Percentiles rank a stretch among this genome's conserved stretches.
phyloP scores from a whole-genome alignment of 2,888 invertebrate genomes.

The Deladenus siricidicola region DNA sequence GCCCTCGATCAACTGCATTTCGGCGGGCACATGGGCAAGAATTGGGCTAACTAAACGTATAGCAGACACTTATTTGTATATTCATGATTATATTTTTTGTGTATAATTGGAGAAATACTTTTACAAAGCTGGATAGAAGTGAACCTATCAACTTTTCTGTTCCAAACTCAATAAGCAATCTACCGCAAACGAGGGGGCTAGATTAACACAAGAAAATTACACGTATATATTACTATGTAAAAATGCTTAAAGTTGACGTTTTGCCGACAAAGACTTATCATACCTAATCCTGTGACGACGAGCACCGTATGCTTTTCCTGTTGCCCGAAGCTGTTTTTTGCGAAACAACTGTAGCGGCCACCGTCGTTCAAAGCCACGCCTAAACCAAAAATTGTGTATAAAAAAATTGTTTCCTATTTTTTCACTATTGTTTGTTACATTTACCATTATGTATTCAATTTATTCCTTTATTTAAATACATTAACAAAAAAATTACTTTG shows the following conservation, averaged over 20 bases:
- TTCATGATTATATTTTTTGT: too few relatives aligned
- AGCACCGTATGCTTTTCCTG: slow-evolving; percentile 44
- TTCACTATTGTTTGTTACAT: too few relatives aligned
- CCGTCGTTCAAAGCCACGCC: slow-evolving; percentile 48
- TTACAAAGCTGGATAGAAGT: too few relatives aligned
- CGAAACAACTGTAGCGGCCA: slow-evolving; percentile 60
- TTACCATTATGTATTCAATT: too few relatives aligned
- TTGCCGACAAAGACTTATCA: slow-evolving; percentile 14
- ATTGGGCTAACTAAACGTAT: slow-evolving; percentile 56
- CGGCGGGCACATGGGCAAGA: slow-evolving; percentile 56
- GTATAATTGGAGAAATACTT: too few relatives aligned
- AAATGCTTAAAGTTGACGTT: too few relatives aligned
- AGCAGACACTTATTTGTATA: too few relatives aligned
- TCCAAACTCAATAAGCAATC: too few relatives aligned
- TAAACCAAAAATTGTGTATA: neutral
- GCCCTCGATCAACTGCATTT: slow-evolving; percentile 55
- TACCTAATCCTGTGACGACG: slow-evolving; percentile 59
- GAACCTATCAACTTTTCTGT: too few relatives aligned
- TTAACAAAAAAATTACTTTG: slow-evolving; percentile 1
- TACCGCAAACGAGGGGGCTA: too few relatives aligned
- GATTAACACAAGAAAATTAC: neutral
- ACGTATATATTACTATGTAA: neutral
- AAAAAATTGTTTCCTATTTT: too few relatives aligned
- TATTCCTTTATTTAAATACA: too few relatives aligned
- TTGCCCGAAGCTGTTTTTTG: slow-evolving; percentile 61